phyloP scores from a whole-genome alignment of 2,113 vertebrate species.

The Zosterops japonicus region DNA sequence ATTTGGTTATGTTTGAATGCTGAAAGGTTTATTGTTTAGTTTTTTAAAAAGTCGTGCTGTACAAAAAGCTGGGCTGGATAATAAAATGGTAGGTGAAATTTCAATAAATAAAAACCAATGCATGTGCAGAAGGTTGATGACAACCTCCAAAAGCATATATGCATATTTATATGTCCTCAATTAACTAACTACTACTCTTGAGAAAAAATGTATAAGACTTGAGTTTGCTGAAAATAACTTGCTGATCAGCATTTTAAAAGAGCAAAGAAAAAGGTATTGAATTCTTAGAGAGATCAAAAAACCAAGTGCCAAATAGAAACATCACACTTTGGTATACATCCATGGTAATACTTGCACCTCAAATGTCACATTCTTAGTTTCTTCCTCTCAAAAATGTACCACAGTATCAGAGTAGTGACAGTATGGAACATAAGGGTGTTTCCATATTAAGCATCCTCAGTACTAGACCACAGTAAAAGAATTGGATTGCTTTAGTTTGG shows the following conservation, averaged over 20 bases:
- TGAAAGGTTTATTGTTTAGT: neutral
- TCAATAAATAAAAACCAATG: neutral
- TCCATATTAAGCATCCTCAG: neutral
- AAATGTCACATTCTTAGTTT: neutral
- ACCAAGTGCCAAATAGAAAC: accelerated
- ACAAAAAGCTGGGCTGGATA: neutral
- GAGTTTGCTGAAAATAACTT: neutral
- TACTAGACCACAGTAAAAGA: neutral
- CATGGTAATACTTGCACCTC: neutral
- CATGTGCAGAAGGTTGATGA: neutral
- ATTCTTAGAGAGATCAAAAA: neutral
- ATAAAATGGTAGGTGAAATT: neutral
- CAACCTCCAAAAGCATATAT: neutral
- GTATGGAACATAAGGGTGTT: neutral
- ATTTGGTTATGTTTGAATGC: neutral
- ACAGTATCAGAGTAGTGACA: neutral
- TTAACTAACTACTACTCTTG: neutral
- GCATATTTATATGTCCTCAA: neutral
- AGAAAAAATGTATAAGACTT: neutral
- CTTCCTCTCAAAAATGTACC: neutral
- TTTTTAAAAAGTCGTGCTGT: neutral
- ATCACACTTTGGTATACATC: neutral
- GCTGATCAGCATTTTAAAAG: neutral
- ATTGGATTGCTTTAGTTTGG: neutral
- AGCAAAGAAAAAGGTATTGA: neutral